phyloP scores from a whole-genome alignment of 2,113 vertebrate genomes.

The Pachypanchax playfairii region DNA sequence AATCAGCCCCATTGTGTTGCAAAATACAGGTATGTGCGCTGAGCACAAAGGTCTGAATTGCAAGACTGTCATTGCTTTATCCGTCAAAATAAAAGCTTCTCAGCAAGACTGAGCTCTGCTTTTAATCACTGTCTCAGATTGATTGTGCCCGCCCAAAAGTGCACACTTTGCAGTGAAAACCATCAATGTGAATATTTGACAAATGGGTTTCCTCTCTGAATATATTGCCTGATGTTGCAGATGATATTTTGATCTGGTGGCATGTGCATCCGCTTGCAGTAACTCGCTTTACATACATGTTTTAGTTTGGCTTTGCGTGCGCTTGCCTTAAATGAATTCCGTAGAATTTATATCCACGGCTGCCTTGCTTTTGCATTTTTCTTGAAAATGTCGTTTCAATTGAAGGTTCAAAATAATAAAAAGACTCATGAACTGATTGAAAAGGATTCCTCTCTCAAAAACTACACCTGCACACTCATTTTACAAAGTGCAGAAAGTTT shows the following conservation, averaged over 20 bases:
- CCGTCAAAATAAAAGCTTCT: constrained; percentile 65
- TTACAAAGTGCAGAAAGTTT: constrained; percentile 39
- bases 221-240: constrained; percentile 53
- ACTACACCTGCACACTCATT: constrained; percentile 27
- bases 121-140: constrained; percentile 76
- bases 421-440: not conserved
- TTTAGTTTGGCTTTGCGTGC: constrained; percentile 13
- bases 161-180: constrained; percentile 68
- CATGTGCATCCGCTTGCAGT: constrained; percentile 25
- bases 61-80: constrained; percentile 52
- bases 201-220: constrained; percentile 64
- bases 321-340: constrained; percentile 28
- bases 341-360: constrained; percentile 26
- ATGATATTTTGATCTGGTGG: constrained; percentile 23
- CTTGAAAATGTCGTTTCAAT: constrained; percentile 12
- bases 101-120: constrained; percentile 62
- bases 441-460: constrained; percentile 26
- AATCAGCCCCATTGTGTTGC: constrained; percentile 68
- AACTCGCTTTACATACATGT: constrained; percentile 7
- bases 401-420: constrained; percentile 9
- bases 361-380: not conserved
- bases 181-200: constrained; percentile 73
- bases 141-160: constrained; percentile 61
- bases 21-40: constrained; percentile 59
- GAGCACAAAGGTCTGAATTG: constrained; percentile 58